These are phyloP conservation scores for Lontra canadensis DNA, from an alignment of 2,113 vertebrate species.

Conservation along the genomic window DNA sequence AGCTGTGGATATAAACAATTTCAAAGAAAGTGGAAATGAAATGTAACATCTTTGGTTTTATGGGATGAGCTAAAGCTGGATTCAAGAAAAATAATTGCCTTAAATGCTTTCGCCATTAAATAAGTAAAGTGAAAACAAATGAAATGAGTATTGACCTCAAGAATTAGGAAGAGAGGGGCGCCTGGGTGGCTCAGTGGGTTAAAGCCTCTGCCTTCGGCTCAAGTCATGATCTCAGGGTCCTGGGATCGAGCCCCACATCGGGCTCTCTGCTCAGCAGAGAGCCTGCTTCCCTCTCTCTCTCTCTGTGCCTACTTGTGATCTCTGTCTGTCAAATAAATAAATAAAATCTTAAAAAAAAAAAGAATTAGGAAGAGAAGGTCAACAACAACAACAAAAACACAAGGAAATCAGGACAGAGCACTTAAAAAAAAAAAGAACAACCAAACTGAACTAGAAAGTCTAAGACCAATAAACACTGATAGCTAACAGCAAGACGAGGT, in stretches of 20 bases:
- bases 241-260: no score
- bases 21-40: conserved; percentile 28
- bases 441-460: not conserved
- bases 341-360: not conserved
- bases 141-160: conserved; percentile 4
- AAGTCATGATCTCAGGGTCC: no score
- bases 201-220: no score
- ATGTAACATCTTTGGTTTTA: not conserved
- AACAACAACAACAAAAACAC: not conserved
- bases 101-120: conserved; percentile 22
- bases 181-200: no score
- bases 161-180: not conserved
- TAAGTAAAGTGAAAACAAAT: conserved; percentile 15
- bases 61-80: not conserved
- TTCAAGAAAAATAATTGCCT: conserved; percentile 41
- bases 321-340: no score
- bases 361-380: not conserved
- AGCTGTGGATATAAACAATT: conserved; percentile 10
- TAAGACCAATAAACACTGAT: not conserved
- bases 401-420: not conserved
- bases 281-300: no score
- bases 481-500: not conserved
- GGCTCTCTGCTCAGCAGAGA: no score
- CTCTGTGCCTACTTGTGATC: no score
- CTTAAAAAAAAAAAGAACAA: not conserved